phyloP scores from a whole-genome alignment of 2,888 invertebrate genomes.

The Mesorhabditis spiculigera region DNA sequence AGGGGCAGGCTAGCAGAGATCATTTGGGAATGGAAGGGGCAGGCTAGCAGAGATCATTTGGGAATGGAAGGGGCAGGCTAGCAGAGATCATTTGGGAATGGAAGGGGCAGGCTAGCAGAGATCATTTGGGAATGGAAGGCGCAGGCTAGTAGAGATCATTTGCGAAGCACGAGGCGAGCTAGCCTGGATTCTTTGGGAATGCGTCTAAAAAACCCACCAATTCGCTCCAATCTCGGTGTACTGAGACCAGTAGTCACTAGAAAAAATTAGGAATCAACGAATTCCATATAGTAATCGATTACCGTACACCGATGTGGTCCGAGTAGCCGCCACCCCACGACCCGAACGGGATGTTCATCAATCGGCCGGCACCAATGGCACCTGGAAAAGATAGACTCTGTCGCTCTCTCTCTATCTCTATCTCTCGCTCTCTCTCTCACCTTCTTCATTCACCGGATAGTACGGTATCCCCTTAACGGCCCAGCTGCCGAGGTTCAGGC shows the following conservation, averaged over 20 bases:
- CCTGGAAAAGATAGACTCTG: constrained; percentile 17
- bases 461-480: constrained; percentile 52
- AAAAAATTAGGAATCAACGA: neutral
- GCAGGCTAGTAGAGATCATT: too few species aligned
- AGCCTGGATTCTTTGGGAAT: neutral
- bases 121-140: too few species aligned
- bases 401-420: constrained; percentile 12
- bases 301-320: constrained; percentile 45
- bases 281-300: neutral
- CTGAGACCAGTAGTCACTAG: constrained; percentile 51
- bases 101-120: too few species aligned
- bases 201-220: constrained; percentile 11
- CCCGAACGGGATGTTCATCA: constrained; percentile 45
- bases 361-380: constrained; percentile 41
- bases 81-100: too few species aligned
- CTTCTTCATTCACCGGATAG: constrained; percentile 51
- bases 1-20: too few species aligned
- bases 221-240: constrained; percentile 47
- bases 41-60: too few species aligned
- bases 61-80: too few species aligned
- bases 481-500: constrained; percentile 43
- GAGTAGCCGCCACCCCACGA: constrained; percentile 53
- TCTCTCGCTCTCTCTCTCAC: constrained; percentile 15
- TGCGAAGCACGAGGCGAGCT: too few species aligned
- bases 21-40: too few species aligned